phyloP scores from a whole-genome alignment of 1,140 invertebrate species.

The Drosophila bocki region DNA sequence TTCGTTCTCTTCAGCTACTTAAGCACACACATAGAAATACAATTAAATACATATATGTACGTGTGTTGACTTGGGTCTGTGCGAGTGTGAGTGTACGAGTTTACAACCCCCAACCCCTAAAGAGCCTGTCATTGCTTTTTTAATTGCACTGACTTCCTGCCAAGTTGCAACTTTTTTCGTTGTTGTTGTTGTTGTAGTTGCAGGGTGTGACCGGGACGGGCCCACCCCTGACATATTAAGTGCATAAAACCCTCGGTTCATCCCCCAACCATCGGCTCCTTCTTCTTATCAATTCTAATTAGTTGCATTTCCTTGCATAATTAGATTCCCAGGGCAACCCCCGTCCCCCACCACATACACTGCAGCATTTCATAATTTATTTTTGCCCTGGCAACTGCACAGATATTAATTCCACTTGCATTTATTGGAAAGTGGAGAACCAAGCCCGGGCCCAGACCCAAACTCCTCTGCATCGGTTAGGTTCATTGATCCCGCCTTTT shows the following conservation, averaged over 20 bases:
- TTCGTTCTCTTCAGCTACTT: conserved; percentile 75
- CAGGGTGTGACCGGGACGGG: conserved; percentile 36
- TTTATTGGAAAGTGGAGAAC: conserved; percentile 63
- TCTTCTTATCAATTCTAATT: conserved; percentile 72
- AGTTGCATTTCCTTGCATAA: conserved; percentile 78
- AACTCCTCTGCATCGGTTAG: conserved; percentile 47
- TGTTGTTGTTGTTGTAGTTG: conserved; percentile 10
- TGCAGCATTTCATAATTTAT: conserved; percentile 54
- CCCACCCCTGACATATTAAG: conserved; percentile 28
- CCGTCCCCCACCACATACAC: neutral
- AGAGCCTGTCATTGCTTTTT: conserved; percentile 71
- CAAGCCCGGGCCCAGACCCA: conserved; percentile 40
- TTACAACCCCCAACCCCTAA: conserved; percentile 72
- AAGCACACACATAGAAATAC: conserved; percentile 58
- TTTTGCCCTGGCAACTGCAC: conserved; percentile 50
- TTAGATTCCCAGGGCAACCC: conserved; percentile 57
- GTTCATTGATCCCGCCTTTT: conserved; percentile 78
- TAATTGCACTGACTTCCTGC: conserved; percentile 83
- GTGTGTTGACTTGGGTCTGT: neutral
- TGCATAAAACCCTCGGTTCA: conserved; percentile 14
- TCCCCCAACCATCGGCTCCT: conserved; percentile 21
- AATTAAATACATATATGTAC: conserved; percentile 44
- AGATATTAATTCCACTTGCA: conserved; percentile 38
- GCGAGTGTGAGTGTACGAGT: conserved; percentile 46
- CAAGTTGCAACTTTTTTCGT: conserved; percentile 68